Conservation (phyloP, 2,113 vertebrate genomes). For the Oxyruncus cristatus region DNA sequence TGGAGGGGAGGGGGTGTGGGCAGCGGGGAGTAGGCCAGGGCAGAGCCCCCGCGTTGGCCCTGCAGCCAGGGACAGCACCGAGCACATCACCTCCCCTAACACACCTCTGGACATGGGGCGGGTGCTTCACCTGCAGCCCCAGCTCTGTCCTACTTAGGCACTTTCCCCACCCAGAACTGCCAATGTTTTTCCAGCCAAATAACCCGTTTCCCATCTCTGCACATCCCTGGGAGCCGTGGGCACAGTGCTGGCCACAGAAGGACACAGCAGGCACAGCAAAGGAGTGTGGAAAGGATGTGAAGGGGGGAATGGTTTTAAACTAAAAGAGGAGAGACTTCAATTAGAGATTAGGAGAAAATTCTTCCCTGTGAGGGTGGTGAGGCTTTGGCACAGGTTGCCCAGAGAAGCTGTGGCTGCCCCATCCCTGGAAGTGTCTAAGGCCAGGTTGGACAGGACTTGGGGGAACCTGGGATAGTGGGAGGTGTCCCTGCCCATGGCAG, state of each 20-base stretch:
- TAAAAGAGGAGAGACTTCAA: not conserved
- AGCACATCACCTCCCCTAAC: accelerated
- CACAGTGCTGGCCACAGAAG: not conserved
- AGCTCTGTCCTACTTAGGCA: accelerated
- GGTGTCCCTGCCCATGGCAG: not conserved
- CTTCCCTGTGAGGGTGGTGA: accelerated
- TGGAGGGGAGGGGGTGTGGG: not conserved
- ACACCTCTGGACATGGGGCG: accelerated
- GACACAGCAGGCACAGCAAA: accelerated
- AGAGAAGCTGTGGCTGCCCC: not conserved
- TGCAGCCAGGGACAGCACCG: accelerated
- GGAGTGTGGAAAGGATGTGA: accelerated
- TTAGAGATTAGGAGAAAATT: not conserved
- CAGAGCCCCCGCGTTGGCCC: not conserved
- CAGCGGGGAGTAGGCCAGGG: not conserved
- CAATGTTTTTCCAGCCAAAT: not conserved
- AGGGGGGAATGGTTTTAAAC: not conserved
- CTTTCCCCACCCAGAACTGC: too few relatives aligned
- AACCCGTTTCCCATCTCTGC: not conserved
- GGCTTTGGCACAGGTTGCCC: accelerated
- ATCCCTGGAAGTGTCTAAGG: not conserved
- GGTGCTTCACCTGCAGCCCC: not conserved
- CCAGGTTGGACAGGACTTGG: not conserved
- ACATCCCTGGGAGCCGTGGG: accelerated
- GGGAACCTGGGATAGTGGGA: not conserved